A percentile compares a stretch with the other conserved stretches of the same genome.
Conservation (phyloP, 2,797 vertebrate species). For the Bradypus variegatus region DNA sequence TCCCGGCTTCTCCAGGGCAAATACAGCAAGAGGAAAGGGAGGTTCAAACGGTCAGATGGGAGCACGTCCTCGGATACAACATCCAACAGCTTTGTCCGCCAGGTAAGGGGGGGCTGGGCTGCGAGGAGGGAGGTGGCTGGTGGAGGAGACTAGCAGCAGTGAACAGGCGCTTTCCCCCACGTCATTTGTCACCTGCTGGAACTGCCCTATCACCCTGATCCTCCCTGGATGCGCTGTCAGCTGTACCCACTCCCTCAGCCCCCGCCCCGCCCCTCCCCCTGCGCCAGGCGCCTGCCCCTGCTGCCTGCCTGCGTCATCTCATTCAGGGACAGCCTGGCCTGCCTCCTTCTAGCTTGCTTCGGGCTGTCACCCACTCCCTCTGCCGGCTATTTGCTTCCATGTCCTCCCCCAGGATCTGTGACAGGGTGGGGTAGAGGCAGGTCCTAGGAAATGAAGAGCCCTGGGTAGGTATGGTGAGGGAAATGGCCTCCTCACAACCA, state of each 20-base stretch:
- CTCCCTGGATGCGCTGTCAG: constrained; percentile 19
- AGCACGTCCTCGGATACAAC: constrained; percentile 98
- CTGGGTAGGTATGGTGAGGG: constrained; percentile 10
- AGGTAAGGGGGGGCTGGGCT: constrained; percentile 79
- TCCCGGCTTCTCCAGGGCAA: constrained; percentile 79
- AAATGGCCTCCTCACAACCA: background rate
- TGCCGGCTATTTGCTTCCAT: constrained; percentile 62
- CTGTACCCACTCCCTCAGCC: constrained; percentile 48
- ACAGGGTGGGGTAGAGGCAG: constrained; percentile 55
- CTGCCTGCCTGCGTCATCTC: constrained; percentile 62
- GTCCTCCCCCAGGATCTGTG: constrained; percentile 64
- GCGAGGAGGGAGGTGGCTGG: constrained; percentile 66
- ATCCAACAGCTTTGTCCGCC: constrained; percentile 96
- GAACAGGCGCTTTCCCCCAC: background rate
- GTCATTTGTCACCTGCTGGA: constrained; percentile 38
- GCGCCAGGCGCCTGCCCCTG: constrained; percentile 50
- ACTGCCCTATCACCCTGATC: constrained; percentile 4
- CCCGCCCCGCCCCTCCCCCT: constrained; percentile 41
- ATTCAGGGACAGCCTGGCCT: constrained; percentile 66
- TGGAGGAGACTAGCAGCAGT: background rate
- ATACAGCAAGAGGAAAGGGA: constrained; percentile 92
- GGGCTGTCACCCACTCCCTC: constrained; percentile 67
- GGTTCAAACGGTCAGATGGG: constrained; percentile 94
- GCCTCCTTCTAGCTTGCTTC: constrained; percentile 58
- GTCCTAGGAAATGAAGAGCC: constrained; percentile 47